Evolutionary conservation across 1,140 invertebrate species (phyloP), one percentile per base, ranked within the genome.

Genomic region (Oscheius sp.): DNA sequence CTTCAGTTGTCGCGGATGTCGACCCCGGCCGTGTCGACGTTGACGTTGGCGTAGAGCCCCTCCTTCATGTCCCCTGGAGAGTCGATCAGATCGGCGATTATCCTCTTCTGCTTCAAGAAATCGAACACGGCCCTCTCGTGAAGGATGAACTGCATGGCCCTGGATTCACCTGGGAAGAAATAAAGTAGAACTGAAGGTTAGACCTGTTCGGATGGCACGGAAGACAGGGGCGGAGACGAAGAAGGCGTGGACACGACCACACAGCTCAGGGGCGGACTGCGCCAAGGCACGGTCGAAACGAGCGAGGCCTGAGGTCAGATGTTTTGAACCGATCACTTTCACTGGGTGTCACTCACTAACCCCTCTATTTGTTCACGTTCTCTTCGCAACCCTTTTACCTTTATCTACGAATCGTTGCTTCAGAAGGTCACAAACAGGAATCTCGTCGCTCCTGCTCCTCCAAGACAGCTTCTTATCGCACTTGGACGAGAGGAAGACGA

Each of bases 81-180:
- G 31, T 74, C 72, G 10, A 74, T 32, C 46, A 74, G 68, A 28
- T 74, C 72, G 2, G 72, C 72, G n/a, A 74, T 74, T 32, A 74
- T 74, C 34, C 72, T 20, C 31, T 69, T 55, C 4, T 73, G 65
- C 29, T 74, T 74, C 26, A 74, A 52, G 32, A 74, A 74, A 52
- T 74, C 72, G 65, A 74, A 74, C 34, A 74, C 65, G 35, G 72
- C 72, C 20, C 72, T 55, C 20, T 71, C 69, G 42, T 71, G 69
- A n/a, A 71, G 62, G 35, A 71, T 58, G 38, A 58, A 71, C 52
- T 71, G 69, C 2, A 55, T 71, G 23, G 58, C 69, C 34, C 59
- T 10, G 1, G 45, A 46, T 20, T 71, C 59, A 4, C 69, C 69
- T 71, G 42, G 55, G 62, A 58, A 29, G 32, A 42, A 32, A 7